phyloP scores from a whole-genome alignment of 1,140 invertebrate genomes.

The Delia radicum region DNA sequence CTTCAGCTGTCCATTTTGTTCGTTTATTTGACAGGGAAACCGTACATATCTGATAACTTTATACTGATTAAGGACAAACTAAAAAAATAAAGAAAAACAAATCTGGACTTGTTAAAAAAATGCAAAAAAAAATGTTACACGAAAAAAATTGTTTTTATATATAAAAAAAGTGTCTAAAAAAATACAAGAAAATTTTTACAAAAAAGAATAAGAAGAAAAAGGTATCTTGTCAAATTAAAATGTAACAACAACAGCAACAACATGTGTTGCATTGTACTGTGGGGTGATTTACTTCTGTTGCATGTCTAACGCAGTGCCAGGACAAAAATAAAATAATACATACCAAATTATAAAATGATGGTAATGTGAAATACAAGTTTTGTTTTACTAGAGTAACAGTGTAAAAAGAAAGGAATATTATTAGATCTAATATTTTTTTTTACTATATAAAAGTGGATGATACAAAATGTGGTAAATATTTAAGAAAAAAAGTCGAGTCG shows the following conservation, averaged over 20 bases:
- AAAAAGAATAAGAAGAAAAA: not conserved
- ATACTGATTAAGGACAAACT: conserved; percentile 5
- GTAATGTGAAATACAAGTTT: too few species aligned
- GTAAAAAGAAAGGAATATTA: too few species aligned
- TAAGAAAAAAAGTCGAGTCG: too few species aligned
- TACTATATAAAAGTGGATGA: too few species aligned
- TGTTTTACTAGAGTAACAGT: too few species aligned
- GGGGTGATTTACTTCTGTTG: too few species aligned
- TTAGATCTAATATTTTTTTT: too few species aligned
- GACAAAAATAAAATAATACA: too few species aligned
- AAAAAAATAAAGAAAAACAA: not conserved
- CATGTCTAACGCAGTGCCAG: too few species aligned
- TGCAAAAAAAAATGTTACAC: conserved; percentile 2
- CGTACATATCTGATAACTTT: conserved; percentile 23
- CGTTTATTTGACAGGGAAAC: conserved; percentile 22
- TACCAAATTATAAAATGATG: too few species aligned
- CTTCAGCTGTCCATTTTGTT: conserved; percentile 19
- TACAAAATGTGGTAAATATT: too few species aligned
- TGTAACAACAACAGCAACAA: not conserved
- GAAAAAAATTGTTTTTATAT: not conserved
- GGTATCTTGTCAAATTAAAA: not conserved
- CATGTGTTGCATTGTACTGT: not conserved
- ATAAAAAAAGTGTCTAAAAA: conserved; percentile 2
- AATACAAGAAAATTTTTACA: not conserved
- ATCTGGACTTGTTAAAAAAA: too few species aligned